Base-by-base conservation (phyloP, 2,888 invertebrate genomes). In the Candidula unifasciata region DNA sequence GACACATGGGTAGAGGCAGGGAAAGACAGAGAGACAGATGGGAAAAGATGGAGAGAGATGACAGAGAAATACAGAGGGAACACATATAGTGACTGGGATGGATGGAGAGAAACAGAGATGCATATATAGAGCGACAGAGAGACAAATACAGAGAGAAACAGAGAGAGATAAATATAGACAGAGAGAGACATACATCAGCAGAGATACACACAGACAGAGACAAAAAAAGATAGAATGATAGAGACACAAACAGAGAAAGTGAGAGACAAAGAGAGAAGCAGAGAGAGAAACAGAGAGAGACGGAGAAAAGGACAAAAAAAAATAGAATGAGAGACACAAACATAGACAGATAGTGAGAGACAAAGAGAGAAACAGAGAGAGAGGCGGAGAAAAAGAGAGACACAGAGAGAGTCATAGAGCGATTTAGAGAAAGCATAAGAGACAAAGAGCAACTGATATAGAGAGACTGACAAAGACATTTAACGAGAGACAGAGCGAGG, bases 331-430 rank as follows among this genome's bases (percentile, higher is more conserved):
- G 27, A 8, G 24, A 27, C 16, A 30, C 3, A n/a, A 60, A 54
- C 3, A 10, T 27, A 27, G 44, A n/a, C 10, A 27, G n/a, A 76
- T 10, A 76, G 54, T 10, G 52, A 76, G 76, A 76, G n/a, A 27
- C 27, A 76, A 54, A 76, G 27, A 27, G 27, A 76, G 76, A 76
- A 44, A 27, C 10, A 76, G 52, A 76, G n/a, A 54, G n/a, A 52
- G 18, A 76, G 16, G n/a, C 10, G 27, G 76, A 76, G 27, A n/a
- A 60, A 21, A 60, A 60, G 3, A 74, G 24, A 21, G 6, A 74
- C 37, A 74, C 27, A 30, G 44, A 3, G 44, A 44, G n/a, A n/a
- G 35, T 6, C n/a, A 74, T 44, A 69, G 44, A 37, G 3, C n/a
- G n/a, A n/a, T n/a, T n/a, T n/a, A n/a, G n/a, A n/a, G n/a, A n/a